A percentile compares a stretch with the other conserved stretches of the same genome.
These are phyloP conservation scores for Steatornis caripensis DNA, from an alignment of 2,113 vertebrate genomes.

Conservation along the genomic window DNA sequence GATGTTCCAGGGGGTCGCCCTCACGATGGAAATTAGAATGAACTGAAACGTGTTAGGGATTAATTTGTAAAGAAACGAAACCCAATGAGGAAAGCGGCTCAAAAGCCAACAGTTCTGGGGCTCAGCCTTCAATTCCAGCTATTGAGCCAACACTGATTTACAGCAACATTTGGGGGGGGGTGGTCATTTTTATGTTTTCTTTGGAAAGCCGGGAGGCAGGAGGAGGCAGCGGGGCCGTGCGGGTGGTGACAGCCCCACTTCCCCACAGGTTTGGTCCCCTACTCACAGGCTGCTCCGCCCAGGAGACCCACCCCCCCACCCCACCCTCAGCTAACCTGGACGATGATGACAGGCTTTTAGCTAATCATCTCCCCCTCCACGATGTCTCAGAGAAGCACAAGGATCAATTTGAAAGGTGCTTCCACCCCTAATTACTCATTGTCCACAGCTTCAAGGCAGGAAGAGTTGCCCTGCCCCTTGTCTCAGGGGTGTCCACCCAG, in stretches of 20 bases:
- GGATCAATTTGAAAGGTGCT: not conserved
- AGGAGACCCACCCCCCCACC: too few relatives aligned
- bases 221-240: not conserved
- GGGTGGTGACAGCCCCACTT: not conserved
- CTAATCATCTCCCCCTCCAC: fast-evolving
- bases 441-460: fast-evolving
- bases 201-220: not conserved
- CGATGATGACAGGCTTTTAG: not conserved
- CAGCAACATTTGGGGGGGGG: not conserved
- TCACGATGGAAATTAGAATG: fast-evolving
- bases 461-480: too few relatives aligned
- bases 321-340: not conserved
- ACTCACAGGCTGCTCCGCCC: not conserved
- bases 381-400: not conserved
- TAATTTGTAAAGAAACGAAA: not conserved
- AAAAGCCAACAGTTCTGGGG: not conserved
- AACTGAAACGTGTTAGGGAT: fast-evolving
- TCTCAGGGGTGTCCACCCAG: not conserved
- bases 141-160: fast-evolving
- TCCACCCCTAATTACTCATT: not conserved
- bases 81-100: not conserved
- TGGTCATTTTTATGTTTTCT: too few relatives aligned
- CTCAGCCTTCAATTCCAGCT: fast-evolving
- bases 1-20: fast-evolving
- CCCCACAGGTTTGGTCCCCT: not conserved